Conservation (phyloP, 2,113 vertebrate species). For the Gymnorhina tibicen region DNA sequence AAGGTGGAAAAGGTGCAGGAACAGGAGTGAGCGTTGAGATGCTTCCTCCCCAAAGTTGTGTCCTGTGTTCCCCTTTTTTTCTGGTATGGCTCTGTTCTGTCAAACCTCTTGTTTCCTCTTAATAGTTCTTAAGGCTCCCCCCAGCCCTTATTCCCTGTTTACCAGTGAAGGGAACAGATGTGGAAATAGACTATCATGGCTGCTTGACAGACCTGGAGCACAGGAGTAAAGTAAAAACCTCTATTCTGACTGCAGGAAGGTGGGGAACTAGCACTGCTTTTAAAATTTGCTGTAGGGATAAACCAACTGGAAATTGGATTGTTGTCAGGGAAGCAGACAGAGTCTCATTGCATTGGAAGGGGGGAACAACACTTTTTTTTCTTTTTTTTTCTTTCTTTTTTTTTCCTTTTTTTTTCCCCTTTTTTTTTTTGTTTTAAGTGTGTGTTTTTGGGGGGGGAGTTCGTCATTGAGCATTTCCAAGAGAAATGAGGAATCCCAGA, state of each 20-base stretch:
- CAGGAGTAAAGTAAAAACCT: not conserved
- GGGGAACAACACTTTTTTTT: not conserved
- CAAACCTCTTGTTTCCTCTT: not conserved
- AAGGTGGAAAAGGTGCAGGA: not conserved
- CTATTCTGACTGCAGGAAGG: not conserved
- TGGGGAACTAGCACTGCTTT: not conserved
- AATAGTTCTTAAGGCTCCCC: not conserved
- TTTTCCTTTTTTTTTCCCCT: not conserved
- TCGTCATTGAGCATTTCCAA: constrained; percentile 8
- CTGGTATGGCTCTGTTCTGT: not conserved
- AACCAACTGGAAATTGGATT: not conserved
- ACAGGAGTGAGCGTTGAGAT: not conserved
- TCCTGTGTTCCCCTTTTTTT: not conserved
- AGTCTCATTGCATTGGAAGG: not conserved
- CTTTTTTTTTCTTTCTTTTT: not conserved
- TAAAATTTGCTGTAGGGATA: constrained; percentile 10
- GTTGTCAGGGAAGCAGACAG: constrained; percentile 1
- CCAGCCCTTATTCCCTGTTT: not conserved
- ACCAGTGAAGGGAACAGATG: not conserved
- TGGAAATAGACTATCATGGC: not conserved
- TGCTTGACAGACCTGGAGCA: not conserved
- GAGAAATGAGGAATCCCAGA: constrained; percentile 48
- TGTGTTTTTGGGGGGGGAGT: not conserved
- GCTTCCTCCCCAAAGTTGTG: not conserved
- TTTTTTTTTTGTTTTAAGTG: not conserved